Conservation (phyloP, 2,888 invertebrate species). For the Belgica antarctica region DNA sequence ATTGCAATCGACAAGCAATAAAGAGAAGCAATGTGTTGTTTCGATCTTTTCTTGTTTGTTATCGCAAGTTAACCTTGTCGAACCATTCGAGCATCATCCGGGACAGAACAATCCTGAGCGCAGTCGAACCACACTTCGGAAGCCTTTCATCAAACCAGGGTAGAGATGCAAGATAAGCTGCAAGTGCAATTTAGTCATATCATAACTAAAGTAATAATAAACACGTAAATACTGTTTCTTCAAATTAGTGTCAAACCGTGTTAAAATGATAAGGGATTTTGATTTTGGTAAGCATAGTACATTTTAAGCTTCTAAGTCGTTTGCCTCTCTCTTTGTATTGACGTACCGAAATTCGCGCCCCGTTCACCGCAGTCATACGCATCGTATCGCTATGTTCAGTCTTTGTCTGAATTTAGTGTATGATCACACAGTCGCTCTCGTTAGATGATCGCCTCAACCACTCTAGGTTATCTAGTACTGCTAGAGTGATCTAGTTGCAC, state of each 20-base stretch:
- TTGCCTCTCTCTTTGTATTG: no score
- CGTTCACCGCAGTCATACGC: no score
- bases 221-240: background rate
- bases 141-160: slow-evolving; percentile 23
- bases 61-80: background rate
- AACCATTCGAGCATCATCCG: background rate
- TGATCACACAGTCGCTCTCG: no score
- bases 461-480: no score
- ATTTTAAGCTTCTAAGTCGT: no score
- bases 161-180: slow-evolving; percentile 27
- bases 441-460: no score
- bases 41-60: slow-evolving; percentile 16
- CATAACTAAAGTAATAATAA: slow-evolving; percentile 25
- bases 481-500: no score
- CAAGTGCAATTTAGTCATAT: slow-evolving; percentile 29
- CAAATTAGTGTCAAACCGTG: slow-evolving; percentile 1
- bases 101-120: background rate
- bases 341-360: no score
- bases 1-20: background rate
- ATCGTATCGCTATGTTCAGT: no score
- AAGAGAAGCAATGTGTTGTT: background rate
- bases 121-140: no score
- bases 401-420: no score
- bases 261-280: background rate
- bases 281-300: background rate